Evolutionary conservation across 2,797 vertebrate species (phyloP).

Genomic region (Austrolebias charrua): DNA sequence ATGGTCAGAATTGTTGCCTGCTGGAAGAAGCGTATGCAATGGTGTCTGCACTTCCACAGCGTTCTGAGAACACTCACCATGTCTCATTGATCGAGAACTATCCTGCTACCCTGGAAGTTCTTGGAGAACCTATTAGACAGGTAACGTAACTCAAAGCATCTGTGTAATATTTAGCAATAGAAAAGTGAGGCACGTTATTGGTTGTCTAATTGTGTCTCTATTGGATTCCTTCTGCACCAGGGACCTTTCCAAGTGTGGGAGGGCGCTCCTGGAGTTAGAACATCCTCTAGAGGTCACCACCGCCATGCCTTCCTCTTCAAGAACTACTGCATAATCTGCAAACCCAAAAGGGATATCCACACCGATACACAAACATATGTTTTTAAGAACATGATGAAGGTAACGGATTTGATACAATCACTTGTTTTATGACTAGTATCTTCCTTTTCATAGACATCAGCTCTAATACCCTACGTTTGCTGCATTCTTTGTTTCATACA

Average conservation of each 20-base stretch:
- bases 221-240: constrained; percentile 62
- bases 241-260: constrained; percentile 98
- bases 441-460: background rate
- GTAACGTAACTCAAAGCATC: constrained; percentile 56
- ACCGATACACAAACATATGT: constrained; percentile 90
- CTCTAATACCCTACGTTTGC: constrained; percentile 1
- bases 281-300: constrained; percentile 95
- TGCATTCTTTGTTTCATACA: constrained; percentile 48
- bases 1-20: constrained; percentile 91
- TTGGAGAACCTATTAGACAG: constrained; percentile 96
- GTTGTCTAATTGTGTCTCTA: background rate
- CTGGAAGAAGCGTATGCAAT: constrained; percentile 93
- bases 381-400: constrained; percentile 99
- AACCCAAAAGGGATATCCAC: constrained; percentile 90
- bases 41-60: constrained; percentile 89
- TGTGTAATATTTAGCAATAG: background rate
- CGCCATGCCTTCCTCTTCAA: constrained; percentile 97
- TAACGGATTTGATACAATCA: constrained; percentile 39
- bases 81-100: constrained; percentile 96
- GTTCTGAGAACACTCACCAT: constrained; percentile 93
- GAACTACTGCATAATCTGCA: constrained; percentile 95
- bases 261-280: constrained; percentile 91
- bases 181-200: background rate
- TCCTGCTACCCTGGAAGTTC: constrained; percentile 90
- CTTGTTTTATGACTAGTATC: background rate